Evolutionary conservation across 2,888 invertebrate genomes (phyloP), one percentile per base, ranked within the genome.

Genomic region (Chrysina gloriosa): DNA sequence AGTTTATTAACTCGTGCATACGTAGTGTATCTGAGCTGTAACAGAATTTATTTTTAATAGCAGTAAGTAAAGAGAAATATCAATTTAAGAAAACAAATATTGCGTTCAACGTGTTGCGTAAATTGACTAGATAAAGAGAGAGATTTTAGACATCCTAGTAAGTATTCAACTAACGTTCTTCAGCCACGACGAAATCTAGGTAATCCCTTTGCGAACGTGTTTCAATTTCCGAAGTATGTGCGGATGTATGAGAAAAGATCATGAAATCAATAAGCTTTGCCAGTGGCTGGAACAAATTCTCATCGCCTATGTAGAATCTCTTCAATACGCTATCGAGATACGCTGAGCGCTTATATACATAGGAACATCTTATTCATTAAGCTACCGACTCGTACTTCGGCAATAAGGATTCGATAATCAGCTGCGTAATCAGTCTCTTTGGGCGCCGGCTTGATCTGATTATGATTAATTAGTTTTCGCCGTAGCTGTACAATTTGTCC

Each of bases 391-490:
- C 7, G 31, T 31, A 31, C 19, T 31, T 16, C 58, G 11, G 65
- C 19, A 54, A 25, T 56, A 56, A 58, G 14, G 31, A 58, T 58
- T 47, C 58, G 36, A 56, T 66, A 31, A 58, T 66, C 66, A 47
- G 23, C 48, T 25, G 31, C 31, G 58, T 45, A 66, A 47, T 66
- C 66, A 66, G 66, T n/a, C 23, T 56, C 58, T 25, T 42, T 36
- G 58, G 39, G 42, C 48, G 23, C 54, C 47, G 16, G 34, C 66
- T 45, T 45, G 36, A 66, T 66, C 34, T 66, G 48, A 66, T 66
- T 66, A 66, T 36, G 58, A 58, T 58, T 66, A 66, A 66, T 66
- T 66, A 58, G 48, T 47, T 48, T 39, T 34, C 42, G 27, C 5
- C 47, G 56, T 66, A 34, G 31, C 54, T 45, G 25, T 9, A 27